Conservation (phyloP, 1,140 invertebrate species). For the Augochlora pura region DNA sequence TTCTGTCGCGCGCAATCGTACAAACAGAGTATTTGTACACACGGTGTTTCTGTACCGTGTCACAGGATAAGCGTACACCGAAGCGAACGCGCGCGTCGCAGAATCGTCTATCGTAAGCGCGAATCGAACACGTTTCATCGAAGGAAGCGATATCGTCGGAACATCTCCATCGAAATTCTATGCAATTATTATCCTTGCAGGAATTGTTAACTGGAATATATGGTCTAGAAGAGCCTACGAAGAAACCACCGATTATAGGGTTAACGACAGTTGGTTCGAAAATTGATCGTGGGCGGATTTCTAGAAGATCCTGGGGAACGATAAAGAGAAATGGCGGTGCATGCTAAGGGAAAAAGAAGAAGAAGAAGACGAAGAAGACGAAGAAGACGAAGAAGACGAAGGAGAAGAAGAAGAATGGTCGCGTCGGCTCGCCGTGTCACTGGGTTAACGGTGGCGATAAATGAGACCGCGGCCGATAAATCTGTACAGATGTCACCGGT, state of each 20-base stretch:
- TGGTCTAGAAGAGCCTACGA: no score
- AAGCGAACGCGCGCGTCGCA: no score
- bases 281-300: background rate
- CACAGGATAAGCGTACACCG: no score
- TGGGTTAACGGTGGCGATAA: constrained; percentile 59
- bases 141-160: no score
- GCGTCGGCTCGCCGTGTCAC: constrained; percentile 48
- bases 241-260: no score
- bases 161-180: no score
- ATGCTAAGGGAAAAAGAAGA: background rate
- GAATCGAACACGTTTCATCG: no score
- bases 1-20: constrained; percentile 13
- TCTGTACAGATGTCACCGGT: constrained; percentile 22
- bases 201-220: no score
- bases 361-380: background rate
- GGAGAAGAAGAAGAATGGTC: background rate
- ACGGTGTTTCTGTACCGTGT: no score
- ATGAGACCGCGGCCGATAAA: constrained; percentile 51
- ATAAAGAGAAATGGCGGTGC: background rate
- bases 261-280: no score
- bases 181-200: no score
- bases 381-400: background rate
- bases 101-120: no score
- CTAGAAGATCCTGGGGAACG: background rate
- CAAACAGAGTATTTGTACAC: constrained; percentile 26